A percentile compares a stretch with the other conserved stretches of the same genome.
These are phyloP conservation scores for Pinna nobilis DNA, from an alignment of 1,140 invertebrate genomes.

Conservation along the genomic window DNA sequence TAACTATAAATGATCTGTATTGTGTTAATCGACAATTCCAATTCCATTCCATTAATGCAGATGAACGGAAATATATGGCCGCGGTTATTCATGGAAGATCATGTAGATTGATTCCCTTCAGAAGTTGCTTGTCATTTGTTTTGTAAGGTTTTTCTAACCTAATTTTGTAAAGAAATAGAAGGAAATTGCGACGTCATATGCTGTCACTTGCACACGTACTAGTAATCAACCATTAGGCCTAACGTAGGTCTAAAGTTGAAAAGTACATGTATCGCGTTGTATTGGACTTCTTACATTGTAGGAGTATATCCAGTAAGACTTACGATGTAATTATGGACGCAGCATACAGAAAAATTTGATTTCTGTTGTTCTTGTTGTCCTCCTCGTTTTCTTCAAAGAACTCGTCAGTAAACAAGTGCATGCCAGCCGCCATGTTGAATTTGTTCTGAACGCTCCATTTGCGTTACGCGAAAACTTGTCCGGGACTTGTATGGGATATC, in stretches of 20 bases:
- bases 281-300: background rate
- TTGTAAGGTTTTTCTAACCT: too few species aligned
- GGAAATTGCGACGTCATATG: too few species aligned
- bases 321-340: background rate
- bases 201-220: too few species aligned
- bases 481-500: background rate
- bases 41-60: too few species aligned
- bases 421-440: background rate
- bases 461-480: conserved; percentile 6
- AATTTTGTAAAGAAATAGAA: too few species aligned
- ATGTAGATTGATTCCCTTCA: too few species aligned
- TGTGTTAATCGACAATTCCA: too few species aligned
- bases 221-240: background rate
- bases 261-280: background rate
- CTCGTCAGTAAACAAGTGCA: background rate
- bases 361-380: background rate
- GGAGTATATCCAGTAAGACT: background rate
- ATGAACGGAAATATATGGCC: too few species aligned
- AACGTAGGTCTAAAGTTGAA: background rate
- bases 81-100: too few species aligned
- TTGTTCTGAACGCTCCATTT: background rate
- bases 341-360: background rate
- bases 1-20: too few species aligned
- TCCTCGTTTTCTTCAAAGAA: background rate
- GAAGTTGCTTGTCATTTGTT: too few species aligned